Percentiles rank a stretch among this genome's conserved stretches.
Conservation (phyloP, 1,140 invertebrate species). For the Neodiprion lecontei region DNA sequence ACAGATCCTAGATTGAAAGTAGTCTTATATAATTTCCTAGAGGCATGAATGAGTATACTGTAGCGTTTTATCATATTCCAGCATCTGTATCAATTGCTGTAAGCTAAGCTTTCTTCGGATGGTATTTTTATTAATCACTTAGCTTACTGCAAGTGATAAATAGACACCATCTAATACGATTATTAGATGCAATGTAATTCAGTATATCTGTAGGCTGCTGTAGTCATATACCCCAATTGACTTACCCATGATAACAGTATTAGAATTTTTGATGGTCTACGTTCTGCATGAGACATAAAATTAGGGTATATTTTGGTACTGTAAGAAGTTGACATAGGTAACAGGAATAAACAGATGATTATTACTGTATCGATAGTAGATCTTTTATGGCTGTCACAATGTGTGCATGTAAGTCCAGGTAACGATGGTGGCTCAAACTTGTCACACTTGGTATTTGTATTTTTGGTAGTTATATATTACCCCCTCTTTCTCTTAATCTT, state of each 20-base stretch:
- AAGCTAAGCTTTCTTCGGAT: slow-evolving; percentile 6
- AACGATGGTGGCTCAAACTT: slow-evolving; percentile 37
- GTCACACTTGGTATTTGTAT: slow-evolving; percentile 27
- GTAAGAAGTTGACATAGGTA: not conserved
- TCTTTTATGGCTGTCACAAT: slow-evolving; percentile 37
- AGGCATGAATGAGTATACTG: not conserved
- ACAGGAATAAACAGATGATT: not conserved
- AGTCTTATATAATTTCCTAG: not conserved
- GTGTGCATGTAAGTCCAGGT: slow-evolving; percentile 35
- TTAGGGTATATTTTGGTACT: slow-evolving; percentile 6
- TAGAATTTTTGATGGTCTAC: not conserved
- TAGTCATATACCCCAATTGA: not conserved
- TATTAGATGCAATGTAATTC: not conserved
- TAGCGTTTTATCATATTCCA: not conserved
- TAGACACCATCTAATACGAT: too few relatives aligned
- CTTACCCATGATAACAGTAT: not conserved
- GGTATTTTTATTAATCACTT: slow-evolving; percentile 17
- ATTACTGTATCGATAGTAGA: slow-evolving; percentile 26
- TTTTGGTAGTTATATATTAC: not conserved
- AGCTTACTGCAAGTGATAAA: slow-evolving; percentile 8
- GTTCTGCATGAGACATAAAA: slow-evolving; percentile 6
- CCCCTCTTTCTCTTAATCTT: not conserved
- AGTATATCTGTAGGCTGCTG: not conserved
- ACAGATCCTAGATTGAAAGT: not conserved
- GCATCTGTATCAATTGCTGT: not conserved